A percentile compares a stretch with the other conserved stretches of the same genome.
Evolutionary conservation across 2,113 vertebrate species (phyloP).

Genomic region (Muscicapa adusta): DNA sequence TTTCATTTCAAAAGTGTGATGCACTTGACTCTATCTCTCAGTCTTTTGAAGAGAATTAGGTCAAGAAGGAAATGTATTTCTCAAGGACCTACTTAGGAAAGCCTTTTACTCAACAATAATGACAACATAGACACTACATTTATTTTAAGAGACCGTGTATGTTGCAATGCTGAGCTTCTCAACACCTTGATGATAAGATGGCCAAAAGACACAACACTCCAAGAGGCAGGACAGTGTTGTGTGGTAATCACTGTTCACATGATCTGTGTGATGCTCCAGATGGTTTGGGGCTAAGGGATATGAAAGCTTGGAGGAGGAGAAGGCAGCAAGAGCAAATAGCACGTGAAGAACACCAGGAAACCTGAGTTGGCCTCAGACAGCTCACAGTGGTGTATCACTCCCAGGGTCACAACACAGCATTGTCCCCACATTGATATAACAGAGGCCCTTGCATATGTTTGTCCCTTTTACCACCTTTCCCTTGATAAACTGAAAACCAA

Average conservation of each 20-base stretch:
- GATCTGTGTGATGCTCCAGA: not conserved
- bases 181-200: not conserved
- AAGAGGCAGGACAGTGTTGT: not conserved
- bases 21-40: not conserved
- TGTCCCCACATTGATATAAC: fast-evolving
- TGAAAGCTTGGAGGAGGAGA: not conserved
- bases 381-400: not conserved
- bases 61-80: constrained; percentile 18
- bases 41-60: not conserved
- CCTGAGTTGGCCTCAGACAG: not conserved
- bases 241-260: not conserved
- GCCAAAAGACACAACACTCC: not conserved
- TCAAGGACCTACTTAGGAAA: constrained; percentile 18
- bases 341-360: not conserved
- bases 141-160: not conserved
- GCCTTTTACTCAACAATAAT: not conserved
- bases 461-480: not conserved
- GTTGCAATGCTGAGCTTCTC: not conserved
- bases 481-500: not conserved
- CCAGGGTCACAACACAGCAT: not conserved
- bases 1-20: constrained; percentile 4
- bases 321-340: not conserved
- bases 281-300: not conserved
- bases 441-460: not conserved
- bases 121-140: not conserved